Base-by-base conservation (phyloP, 2,113 vertebrate genomes). In the Archocentrus centrarchus region DNA sequence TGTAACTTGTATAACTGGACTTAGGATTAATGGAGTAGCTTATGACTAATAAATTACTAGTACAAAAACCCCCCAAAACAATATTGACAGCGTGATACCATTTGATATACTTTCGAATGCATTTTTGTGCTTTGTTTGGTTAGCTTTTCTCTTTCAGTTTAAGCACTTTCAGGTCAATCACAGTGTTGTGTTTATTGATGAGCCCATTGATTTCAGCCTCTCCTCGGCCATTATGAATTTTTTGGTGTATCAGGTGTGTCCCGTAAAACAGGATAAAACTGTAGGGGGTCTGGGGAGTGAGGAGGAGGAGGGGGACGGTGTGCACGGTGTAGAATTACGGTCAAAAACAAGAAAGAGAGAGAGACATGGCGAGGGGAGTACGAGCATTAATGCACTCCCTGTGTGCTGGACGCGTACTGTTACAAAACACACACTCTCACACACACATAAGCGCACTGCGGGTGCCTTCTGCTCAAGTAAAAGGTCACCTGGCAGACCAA, bases 221-320 rank as follows among this genome's bases (percentile, higher is more conserved):
- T 81, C 83, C 39, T 84, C 57, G 1, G 55, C 77, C 80, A 86
- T 81, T 83, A 41, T 81, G 53, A 66, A 66, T 87, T 91, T 55
- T 92, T 88, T 50, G 44, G 63, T 84, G 91, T 80, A 92, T 95
- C 92, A 92, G 84, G 90, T 94, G 92, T 88, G 86, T 91, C 85
- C 88, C 88, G 91, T 93, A 92, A 92, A 94, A 88, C 68, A 60
- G 89, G 80, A 89, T 91, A 79, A 92, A 90, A 80, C 89, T 61
- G 88, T 50, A 80, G 77, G 86, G 81, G 90, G 59, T 62, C 68
- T 77, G 13, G 75, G 22, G 82, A 80, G 78, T 5, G 44, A 35
- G 63, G 81, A 62, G 75, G 22, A 22, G 57, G 39, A 32, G 77
- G 58, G n/a, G 59, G 73, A 11, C 18, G 53, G 41, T 50, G 80